Evolutionary conservation across 2,113 vertebrate genomes (phyloP).

Genomic region (Anhinga anhinga): DNA sequence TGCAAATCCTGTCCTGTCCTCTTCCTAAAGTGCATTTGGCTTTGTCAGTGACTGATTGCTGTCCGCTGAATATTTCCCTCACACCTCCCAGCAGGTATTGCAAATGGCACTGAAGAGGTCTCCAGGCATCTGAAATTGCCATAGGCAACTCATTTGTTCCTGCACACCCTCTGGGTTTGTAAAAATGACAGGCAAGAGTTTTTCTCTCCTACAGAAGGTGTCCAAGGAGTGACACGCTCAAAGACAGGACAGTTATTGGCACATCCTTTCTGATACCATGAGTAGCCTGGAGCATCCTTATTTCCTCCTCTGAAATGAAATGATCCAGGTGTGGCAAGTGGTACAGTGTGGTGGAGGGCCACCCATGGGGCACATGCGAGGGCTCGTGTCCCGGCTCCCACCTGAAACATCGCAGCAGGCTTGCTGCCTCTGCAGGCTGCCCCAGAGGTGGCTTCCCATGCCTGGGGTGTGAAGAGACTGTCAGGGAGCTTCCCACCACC

Average conservation of each 20-base stretch:
- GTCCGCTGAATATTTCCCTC: background rate
- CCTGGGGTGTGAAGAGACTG: rapidly evolving
- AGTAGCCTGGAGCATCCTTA: background rate
- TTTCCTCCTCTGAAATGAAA: background rate
- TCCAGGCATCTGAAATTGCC: background rate
- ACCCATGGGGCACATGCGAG: background rate
- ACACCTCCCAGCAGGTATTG: background rate
- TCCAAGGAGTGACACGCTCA: background rate
- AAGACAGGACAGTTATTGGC: background rate
- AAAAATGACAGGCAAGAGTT: background rate
- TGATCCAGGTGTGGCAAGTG: background rate
- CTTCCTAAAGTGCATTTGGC: background rate
- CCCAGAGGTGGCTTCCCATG: background rate
- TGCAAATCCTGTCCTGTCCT: background rate
- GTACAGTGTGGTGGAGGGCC: rapidly evolving
- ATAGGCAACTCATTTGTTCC: background rate
- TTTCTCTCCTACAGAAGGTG: background rate
- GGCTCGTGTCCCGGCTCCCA: rapidly evolving
- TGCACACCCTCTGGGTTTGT: background rate
- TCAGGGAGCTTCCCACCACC: rapidly evolving
- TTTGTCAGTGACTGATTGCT: background rate
- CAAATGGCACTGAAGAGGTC: background rate
- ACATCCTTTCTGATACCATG: background rate
- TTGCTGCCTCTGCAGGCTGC: background rate
- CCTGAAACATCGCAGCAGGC: background rate